Evolutionary conservation across 2,113 vertebrate genomes (phyloP).

Genomic region (Triplophysa dalaica): DNA sequence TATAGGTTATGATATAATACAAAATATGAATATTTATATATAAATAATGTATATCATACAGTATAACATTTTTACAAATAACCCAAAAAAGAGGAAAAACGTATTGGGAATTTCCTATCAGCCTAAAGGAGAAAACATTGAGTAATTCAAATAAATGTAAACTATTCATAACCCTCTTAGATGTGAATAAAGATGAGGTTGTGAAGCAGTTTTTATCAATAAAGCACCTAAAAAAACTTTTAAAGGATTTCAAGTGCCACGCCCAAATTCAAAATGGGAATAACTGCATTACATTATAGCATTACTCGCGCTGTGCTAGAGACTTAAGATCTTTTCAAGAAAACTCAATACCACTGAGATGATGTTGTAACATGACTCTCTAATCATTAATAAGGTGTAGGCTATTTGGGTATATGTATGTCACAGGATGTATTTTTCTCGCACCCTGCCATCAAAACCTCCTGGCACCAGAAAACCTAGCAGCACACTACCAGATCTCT

Average conservation of each 20-base stretch:
- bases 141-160: too few relatives aligned
- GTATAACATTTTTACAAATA: too few relatives aligned
- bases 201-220: too few relatives aligned
- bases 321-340: slow-evolving; percentile 10
- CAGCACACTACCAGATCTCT: background rate
- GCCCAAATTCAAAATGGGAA: background rate
- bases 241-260: background rate
- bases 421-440: background rate
- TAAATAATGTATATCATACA: too few relatives aligned
- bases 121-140: too few relatives aligned
- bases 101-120: too few relatives aligned
- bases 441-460: background rate
- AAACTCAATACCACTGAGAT: slow-evolving; percentile 7
- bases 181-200: too few relatives aligned
- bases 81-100: too few relatives aligned
- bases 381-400: background rate
- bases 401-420: background rate
- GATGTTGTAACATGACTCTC: background rate
- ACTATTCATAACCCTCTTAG: too few relatives aligned
- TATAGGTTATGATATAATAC: too few relatives aligned
- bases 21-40: too few relatives aligned
- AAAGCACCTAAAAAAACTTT: background rate
- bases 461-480: background rate
- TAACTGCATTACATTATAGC: slow-evolving; percentile 8
- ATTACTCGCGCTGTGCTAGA: background rate